These are phyloP conservation scores for Himalopsyche phryganea DNA, from an alignment of 1,140 invertebrate species.

Conservation along the genomic window DNA sequence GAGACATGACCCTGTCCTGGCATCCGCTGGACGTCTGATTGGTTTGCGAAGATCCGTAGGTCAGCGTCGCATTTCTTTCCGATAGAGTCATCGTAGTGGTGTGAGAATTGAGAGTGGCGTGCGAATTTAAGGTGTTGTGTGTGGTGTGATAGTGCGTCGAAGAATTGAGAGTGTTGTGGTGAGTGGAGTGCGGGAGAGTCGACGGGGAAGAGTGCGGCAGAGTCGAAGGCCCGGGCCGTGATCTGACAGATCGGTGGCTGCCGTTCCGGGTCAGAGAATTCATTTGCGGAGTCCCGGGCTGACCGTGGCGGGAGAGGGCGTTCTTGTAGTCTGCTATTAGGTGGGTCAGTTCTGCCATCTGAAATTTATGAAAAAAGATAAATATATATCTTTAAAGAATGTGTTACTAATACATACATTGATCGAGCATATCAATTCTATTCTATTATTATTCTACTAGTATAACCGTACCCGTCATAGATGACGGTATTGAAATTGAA, in stretches of 20 bases:
- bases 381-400: background rate
- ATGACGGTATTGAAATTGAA: too few species aligned
- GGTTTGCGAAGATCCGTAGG: slow-evolving; percentile 38
- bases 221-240: slow-evolving; percentile 36
- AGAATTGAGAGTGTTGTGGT: slow-evolving; percentile 44
- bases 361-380: slow-evolving; percentile 29
- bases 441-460: too few species aligned
- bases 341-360: slow-evolving; percentile 86
- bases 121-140: slow-evolving; percentile 55
- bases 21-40: slow-evolving; percentile 36
- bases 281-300: slow-evolving; percentile 75
- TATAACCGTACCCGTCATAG: too few species aligned
- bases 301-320: slow-evolving; percentile 56
- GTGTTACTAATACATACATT: background rate
- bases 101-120: slow-evolving; percentile 49
- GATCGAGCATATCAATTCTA: background rate
- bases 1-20: slow-evolving; percentile 46
- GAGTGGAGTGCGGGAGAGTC: slow-evolving; percentile 42
- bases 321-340: slow-evolving; percentile 97
- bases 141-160: slow-evolving; percentile 41
- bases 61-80: slow-evolving; percentile 45
- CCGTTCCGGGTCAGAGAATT: slow-evolving; percentile 75
- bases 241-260: slow-evolving; percentile 54
- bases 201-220: slow-evolving; percentile 41
- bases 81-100: slow-evolving; percentile 47